These are phyloP conservation scores for Caenorhabditis macrosperma DNA, from an alignment of 2,888 invertebrate genomes.

Conservation along the genomic window DNA sequence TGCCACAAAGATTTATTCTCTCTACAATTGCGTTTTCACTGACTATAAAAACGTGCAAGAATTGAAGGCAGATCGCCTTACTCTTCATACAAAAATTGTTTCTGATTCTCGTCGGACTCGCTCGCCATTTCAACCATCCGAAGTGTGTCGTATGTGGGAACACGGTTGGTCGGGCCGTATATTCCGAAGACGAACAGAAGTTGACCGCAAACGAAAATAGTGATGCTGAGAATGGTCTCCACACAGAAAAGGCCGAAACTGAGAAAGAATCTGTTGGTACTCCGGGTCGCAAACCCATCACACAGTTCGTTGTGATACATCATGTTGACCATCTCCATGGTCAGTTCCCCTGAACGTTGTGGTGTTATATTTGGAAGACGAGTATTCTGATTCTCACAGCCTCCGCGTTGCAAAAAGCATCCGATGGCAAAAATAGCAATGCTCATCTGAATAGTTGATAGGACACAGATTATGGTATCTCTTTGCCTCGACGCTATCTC, in stretches of 20 bases:
- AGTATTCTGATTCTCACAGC: neutral
- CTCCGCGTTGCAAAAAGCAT: neutral
- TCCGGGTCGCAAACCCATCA: neutral
- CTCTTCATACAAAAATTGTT: no score
- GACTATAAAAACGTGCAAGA: no score
- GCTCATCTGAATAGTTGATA: neutral
- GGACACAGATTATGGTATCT: neutral
- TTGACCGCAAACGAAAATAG: neutral
- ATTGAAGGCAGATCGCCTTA: no score
- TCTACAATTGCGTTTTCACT: no score
- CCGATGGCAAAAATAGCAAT: neutral
- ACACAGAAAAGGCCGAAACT: neutral
- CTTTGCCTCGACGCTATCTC: neutral
- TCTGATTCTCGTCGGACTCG: no score
- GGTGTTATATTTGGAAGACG: neutral
- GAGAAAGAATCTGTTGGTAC: neutral
- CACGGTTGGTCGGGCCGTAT: neutral
- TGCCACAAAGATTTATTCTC: constrained; percentile 2
- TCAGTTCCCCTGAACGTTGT: neutral
- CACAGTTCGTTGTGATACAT: neutral
- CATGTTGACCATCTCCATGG: neutral
- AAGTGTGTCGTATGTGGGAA: neutral
- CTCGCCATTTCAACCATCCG: no score
- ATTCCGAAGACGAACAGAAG: neutral
- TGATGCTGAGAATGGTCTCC: neutral